phyloP scores from a whole-genome alignment of 2,797 vertebrate genomes.

The Cirrhinus molitorella region DNA sequence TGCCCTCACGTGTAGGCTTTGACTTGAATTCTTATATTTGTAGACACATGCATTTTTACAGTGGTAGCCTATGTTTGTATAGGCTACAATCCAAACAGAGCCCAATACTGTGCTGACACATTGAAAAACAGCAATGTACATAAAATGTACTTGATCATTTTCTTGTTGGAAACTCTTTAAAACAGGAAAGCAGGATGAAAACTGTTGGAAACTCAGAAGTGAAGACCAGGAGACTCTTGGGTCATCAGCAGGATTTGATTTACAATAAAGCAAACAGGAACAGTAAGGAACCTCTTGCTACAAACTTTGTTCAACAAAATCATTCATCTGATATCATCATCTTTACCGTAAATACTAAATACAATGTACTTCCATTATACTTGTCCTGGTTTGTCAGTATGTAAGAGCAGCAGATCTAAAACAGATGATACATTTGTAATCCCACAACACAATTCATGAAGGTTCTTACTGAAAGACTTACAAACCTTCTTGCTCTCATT shows the following conservation, averaged over 20 bases:
- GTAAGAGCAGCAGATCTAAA: background rate
- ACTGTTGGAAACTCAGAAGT: no score
- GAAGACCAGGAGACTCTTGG: no score
- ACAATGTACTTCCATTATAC: no score
- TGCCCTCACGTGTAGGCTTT: constrained; percentile 62
- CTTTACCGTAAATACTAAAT: no score
- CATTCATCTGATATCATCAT: no score
- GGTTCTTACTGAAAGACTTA: background rate
- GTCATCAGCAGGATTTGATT: no score
- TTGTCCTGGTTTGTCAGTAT: no score
- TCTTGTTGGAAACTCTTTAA: background rate
- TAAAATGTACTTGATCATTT: background rate
- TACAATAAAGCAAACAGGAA: no score
- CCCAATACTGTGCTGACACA: constrained; percentile 38
- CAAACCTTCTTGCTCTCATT: background rate
- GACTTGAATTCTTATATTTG: background rate
- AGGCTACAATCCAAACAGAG: constrained; percentile 67
- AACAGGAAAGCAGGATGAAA: background rate
- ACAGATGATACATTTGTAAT: background rate
- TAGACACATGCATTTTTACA: background rate
- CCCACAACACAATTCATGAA: background rate
- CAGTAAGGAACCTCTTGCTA: background rate
- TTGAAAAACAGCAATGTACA: constrained; percentile 61
- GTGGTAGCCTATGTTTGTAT: background rate
- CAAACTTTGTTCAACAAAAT: no score